These are phyloP conservation scores for Ooceraea biroi DNA, from an alignment of 1,140 invertebrate genomes.

Conservation along the genomic window DNA sequence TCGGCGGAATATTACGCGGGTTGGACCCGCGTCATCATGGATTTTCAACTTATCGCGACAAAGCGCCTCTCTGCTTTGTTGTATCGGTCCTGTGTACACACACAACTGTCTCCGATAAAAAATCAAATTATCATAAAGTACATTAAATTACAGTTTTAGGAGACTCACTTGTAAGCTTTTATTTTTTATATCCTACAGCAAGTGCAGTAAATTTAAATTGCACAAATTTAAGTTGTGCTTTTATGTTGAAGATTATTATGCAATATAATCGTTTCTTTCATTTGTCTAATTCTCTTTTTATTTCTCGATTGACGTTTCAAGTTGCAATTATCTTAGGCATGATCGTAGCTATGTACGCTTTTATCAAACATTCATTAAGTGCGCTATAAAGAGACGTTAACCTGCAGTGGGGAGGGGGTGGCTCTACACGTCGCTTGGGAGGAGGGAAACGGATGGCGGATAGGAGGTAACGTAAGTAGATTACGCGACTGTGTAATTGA, in stretches of 20 bases:
- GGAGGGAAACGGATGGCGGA: conserved; percentile 5
- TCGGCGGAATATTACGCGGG: conserved; percentile 21
- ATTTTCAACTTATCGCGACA: conserved; percentile 33
- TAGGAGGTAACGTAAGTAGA: conserved; percentile 70
- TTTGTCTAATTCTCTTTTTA: not conserved
- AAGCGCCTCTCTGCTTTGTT: not conserved
- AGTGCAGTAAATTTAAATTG: not conserved
- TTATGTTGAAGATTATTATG: too few relatives aligned
- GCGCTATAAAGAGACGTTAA: not conserved
- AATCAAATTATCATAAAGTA: conserved; percentile 5
- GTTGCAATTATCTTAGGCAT: not conserved
- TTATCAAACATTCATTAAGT: not conserved
- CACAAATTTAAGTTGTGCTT: not conserved
- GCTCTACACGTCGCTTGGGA: conserved; percentile 22
- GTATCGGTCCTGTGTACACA: not conserved
- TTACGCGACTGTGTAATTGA: conserved; percentile 81
- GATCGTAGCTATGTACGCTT: not conserved
- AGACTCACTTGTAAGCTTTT: not conserved
- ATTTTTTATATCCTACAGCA: not conserved
- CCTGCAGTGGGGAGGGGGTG: not conserved
- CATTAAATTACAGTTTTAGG: not conserved
- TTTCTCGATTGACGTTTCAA: not conserved
- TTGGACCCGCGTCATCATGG: not conserved
- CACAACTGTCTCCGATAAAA: not conserved
- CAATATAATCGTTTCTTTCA: too few relatives aligned